Evolutionary conservation across 2,113 vertebrate species (phyloP).

Genomic region (Zingel zingel): DNA sequence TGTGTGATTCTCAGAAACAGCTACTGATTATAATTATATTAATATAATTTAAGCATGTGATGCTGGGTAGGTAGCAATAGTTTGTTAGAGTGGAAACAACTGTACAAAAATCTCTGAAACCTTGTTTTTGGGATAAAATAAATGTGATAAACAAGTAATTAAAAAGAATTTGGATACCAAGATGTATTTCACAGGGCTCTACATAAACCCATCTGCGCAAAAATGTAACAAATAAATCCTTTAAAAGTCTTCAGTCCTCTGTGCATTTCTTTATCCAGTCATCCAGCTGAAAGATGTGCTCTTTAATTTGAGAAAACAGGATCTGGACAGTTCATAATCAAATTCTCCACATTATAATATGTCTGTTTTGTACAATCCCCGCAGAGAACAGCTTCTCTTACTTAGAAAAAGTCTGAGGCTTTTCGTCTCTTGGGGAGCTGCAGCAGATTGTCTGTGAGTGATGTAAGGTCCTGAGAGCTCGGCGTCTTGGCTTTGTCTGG

Average conservation of each 20-base stretch:
- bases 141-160: background rate
- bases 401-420: slow-evolving; percentile 89
- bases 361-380: slow-evolving; percentile 29
- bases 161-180: slow-evolving; percentile 3
- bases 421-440: slow-evolving; percentile 96
- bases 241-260: slow-evolving; percentile 11
- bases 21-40: background rate
- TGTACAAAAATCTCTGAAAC: slow-evolving; percentile 11
- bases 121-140: background rate
- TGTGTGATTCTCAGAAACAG: background rate
- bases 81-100: background rate
- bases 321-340: background rate
- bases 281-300: slow-evolving; percentile 8
- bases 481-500: slow-evolving; percentile 88
- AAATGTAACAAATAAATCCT: slow-evolving; percentile 25
- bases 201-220: background rate
- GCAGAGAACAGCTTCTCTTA: background rate
- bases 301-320: background rate
- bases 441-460: slow-evolving; percentile 96
- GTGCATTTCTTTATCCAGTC: slow-evolving; percentile 19
- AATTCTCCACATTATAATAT: background rate
- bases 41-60: background rate
- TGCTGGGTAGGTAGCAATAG: background rate
- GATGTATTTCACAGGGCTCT: background rate
- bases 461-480: slow-evolving; percentile 89